Conservation (phyloP, 2,888 invertebrate genomes). For the Sinodicranocentrus sp. region DNA sequence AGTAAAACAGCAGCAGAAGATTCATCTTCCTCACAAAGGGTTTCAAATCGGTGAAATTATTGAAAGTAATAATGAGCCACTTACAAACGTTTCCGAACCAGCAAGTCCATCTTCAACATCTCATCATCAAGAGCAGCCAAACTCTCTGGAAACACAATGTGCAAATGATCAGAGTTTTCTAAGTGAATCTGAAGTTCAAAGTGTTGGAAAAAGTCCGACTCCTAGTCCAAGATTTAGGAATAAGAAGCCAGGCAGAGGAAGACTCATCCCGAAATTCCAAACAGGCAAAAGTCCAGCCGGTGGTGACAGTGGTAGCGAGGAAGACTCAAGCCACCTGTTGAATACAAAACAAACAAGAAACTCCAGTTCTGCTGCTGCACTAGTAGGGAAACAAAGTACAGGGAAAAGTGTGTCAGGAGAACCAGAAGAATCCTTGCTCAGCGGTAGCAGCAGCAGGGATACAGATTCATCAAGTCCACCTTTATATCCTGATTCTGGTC, state of each 20-base stretch:
- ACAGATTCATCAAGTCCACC: conserved; percentile 32
- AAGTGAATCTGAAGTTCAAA: conserved; percentile 59
- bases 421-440: neutral
- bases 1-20: conserved; percentile 59
- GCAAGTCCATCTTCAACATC: conserved; percentile 4
- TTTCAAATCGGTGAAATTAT: conserved; percentile 26
- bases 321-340: conserved; percentile 64
- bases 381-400: conserved; percentile 8
- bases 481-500: conserved; percentile 57
- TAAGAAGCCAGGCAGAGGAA: conserved; percentile 20
- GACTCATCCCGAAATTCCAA: conserved; percentile 13
- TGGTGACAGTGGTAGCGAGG: conserved; percentile 15
- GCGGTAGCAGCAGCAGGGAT: conserved; percentile 27
- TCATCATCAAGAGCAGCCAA: conserved; percentile 38
- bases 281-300: neutral
- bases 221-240: conserved; percentile 57
- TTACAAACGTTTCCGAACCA: neutral
- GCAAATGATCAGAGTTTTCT: conserved; percentile 63
- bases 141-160: conserved; percentile 66
- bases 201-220: conserved; percentile 48
- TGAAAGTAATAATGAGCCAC: conserved; percentile 5
- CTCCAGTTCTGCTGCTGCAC: neutral
- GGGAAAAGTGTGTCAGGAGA: conserved; percentile 30
- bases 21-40: conserved; percentile 36
- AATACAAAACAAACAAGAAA: conserved; percentile 44